Conservation (phyloP, 2,888 invertebrate species). For the Folsomia manolachei region DNA sequence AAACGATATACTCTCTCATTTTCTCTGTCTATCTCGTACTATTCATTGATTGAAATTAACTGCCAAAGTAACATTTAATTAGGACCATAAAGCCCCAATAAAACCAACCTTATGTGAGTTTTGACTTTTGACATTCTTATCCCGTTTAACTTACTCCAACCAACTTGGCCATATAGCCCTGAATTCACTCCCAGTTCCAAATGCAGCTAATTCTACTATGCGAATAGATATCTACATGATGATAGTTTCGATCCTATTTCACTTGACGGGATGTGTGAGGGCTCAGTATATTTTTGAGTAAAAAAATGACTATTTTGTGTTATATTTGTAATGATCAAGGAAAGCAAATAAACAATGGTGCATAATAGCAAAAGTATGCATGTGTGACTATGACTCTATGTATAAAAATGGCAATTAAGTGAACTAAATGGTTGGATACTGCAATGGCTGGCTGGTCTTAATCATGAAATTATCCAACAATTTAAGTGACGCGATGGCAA, state of each 20-base stretch:
- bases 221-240: neutral
- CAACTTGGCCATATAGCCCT: neutral
- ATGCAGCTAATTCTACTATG: neutral
- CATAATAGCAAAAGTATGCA: neutral
- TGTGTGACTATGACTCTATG: neutral
- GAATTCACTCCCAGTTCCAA: too few relatives aligned
- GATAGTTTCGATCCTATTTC: neutral
- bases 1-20: too few relatives aligned
- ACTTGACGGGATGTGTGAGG: too few relatives aligned
- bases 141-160: neutral
- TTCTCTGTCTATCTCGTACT: neutral
- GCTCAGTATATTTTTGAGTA: too few relatives aligned
- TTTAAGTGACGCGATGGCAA: neutral
- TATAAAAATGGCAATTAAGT: conserved; percentile 5
- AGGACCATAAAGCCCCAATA: conserved; percentile 24
- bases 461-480: neutral
- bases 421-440: neutral
- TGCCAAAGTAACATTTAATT: conserved; percentile 41
- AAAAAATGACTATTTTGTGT: neutral
- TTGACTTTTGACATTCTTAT: conserved; percentile 19
- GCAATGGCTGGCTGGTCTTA: neutral
- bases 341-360: neutral
- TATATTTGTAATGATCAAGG: neutral
- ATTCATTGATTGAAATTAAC: conserved; percentile 42
- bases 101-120: conserved; percentile 13